Evolutionary conservation across 2,113 vertebrate species (phyloP), one percentile per base, ranked within the genome.

Genomic region (Mesitornis unicolor): DNA sequence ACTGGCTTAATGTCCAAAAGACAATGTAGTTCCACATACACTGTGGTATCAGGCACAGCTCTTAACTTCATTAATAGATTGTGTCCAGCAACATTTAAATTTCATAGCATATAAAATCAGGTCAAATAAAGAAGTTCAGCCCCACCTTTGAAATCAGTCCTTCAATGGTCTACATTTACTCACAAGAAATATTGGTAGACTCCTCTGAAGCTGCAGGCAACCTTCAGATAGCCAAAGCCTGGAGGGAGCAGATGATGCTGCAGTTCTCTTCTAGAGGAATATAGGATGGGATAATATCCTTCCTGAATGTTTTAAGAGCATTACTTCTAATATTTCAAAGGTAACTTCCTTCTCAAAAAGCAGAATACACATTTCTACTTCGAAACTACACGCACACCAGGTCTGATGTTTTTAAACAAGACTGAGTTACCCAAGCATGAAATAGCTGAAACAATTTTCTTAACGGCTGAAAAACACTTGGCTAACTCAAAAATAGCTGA

Each of bases 401-500:
- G 86, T 71, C 57, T 90, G 82, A 95, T 92, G 93, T 90, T 97
- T 96, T 97, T 97, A 97, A 97, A 97, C 97, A 77, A 90, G 75
- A 60, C 48, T 7, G 6, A 93, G 61, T 69, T 90, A 92, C 31
- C 56, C 74, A 88, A 71, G 89, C 91, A 75, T 59, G 67, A 97
- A 78, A 80, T 97, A 97, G 87, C 91, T 96, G 88, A 93, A 97
- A 95, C 93, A 95, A 95, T 97, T 97, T 97, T 98, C 94, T 96
- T 98, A 97, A 96, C 90, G 97, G 92, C 94, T 96, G 93, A 97
- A 97, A 97, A 97, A 94, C 70, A 96, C 92, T 97, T 94, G 87
- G 40, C 84, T 97, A 96, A 97, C 92, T 97, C 85, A 94, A 95
- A 97, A 96, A 93, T 82, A 96, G 75, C 93, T 92, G 84, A 96